phyloP scores from a whole-genome alignment of 2,113 vertebrate species.

The Sinocyclocheilus maitianheensis region DNA sequence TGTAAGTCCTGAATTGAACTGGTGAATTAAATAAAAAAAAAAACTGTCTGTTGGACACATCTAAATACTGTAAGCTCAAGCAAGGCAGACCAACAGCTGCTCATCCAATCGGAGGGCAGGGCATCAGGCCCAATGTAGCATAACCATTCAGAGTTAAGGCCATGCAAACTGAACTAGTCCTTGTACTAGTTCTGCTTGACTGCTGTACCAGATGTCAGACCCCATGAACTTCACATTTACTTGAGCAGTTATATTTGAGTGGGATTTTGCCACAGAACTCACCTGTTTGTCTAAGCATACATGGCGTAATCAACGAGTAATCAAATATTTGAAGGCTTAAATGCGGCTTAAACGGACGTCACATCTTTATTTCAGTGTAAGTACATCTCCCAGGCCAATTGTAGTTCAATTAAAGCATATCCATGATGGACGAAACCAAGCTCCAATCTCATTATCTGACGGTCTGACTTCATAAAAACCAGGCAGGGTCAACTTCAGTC shows the following conservation, averaged over 20 bases:
- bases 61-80: slow-evolving; percentile 28
- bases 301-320: background rate
- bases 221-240: background rate
- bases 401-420: background rate
- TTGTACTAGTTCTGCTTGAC: background rate
- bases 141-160: background rate
- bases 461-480: background rate
- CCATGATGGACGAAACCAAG: background rate
- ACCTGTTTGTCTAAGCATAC: background rate
- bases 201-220: background rate
- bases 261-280: background rate
- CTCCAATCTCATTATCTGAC: background rate
- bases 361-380: background rate
- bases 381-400: background rate
- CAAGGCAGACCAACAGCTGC: slow-evolving; percentile 2
- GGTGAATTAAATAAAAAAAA: background rate
- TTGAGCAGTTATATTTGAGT: background rate
- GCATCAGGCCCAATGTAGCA: background rate
- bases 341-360: background rate
- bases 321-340: background rate
- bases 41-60: background rate
- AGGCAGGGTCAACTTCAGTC: background rate
- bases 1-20: background rate
- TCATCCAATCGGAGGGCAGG: slow-evolving; percentile 11
- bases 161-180: background rate